A percentile compares a stretch with the other conserved stretches of the same genome.
These are phyloP conservation scores for Cryptoleucopteryx plumbea DNA, from an alignment of 2,113 vertebrate species.

Conservation along the genomic window DNA sequence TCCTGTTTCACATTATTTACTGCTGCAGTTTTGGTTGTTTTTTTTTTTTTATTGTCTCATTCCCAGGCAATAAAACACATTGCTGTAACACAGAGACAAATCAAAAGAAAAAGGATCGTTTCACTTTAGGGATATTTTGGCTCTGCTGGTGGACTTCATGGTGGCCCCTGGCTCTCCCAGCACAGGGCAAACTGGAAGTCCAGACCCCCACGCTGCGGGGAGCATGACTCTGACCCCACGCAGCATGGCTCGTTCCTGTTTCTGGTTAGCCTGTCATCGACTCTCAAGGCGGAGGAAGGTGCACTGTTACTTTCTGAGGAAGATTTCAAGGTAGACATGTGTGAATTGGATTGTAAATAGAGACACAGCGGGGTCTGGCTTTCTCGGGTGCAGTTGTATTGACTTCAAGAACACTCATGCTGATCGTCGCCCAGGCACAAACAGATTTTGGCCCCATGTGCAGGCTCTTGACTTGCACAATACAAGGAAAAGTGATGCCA, in stretches of 20 bases:
- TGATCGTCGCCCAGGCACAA: rapidly evolving
- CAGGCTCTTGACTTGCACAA: slow-evolving; percentile 41
- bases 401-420: not conserved
- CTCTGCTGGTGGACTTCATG: not conserved
- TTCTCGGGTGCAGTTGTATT: not conserved
- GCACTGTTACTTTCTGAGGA: not conserved
- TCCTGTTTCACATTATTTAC: slow-evolving; percentile 20
- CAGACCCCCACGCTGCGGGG: rapidly evolving
- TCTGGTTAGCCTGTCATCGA: not conserved
- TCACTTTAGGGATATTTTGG: not conserved
- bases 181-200: not conserved
- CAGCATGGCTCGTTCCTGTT: rapidly evolving
- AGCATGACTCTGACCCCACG: rapidly evolving
- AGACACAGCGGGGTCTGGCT: not conserved
- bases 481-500: slow-evolving; percentile 56
- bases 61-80: slow-evolving; percentile 41
- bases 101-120: not conserved
- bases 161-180: not conserved
- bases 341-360: not conserved
- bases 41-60: not conserved
- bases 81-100: not conserved
- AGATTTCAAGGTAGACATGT: not conserved
- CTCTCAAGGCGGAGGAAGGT: not conserved
- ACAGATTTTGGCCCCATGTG: not conserved
- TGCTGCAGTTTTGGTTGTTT: not conserved